Percentiles rank a stretch among this genome's conserved stretches.
Evolutionary conservation across 2,888 invertebrate genomes (phyloP).

Genomic region (Plebejus anna): DNA sequence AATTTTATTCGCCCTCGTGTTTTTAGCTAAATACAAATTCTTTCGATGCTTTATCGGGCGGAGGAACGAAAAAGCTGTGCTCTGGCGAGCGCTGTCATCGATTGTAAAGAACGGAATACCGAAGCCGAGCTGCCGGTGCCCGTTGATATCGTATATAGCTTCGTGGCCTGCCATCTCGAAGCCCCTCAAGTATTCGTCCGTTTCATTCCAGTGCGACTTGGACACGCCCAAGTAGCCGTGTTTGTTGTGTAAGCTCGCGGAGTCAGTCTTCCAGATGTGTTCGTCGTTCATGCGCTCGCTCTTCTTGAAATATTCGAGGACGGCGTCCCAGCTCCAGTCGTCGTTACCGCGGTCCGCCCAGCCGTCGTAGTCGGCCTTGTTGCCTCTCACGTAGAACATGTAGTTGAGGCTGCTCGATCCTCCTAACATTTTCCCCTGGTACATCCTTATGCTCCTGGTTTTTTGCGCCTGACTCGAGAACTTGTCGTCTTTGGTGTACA

Average conservation of each 20-base stretch:
- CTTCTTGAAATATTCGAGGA: slow-evolving; percentile 52
- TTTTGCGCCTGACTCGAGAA: slow-evolving; percentile 49
- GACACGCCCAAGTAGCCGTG: slow-evolving; percentile 48
- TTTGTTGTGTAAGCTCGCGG: slow-evolving; percentile 49
- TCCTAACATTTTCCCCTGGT: slow-evolving; percentile 83
- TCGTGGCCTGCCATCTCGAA: slow-evolving; percentile 50
- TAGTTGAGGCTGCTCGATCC: slow-evolving; percentile 83
- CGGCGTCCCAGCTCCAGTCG: slow-evolving; percentile 53
- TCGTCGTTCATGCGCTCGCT: slow-evolving; percentile 45
- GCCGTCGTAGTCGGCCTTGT: slow-evolving; percentile 80
- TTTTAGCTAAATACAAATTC: slow-evolving; percentile 53
- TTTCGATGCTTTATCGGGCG: slow-evolving; percentile 46
- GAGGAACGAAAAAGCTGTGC: slow-evolving; percentile 48
- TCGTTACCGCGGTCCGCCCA: slow-evolving; percentile 85
- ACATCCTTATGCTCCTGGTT: slow-evolving; percentile 52
- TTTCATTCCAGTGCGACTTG: slow-evolving; percentile 50
- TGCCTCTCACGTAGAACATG: slow-evolving; percentile 83
- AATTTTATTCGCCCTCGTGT: slow-evolving; percentile 49
- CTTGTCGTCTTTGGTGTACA: slow-evolving; percentile 48
- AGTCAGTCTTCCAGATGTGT: slow-evolving; percentile 43
- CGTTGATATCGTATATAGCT: slow-evolving; percentile 49
- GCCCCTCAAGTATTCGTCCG: slow-evolving; percentile 54
- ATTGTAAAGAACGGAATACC: slow-evolving; percentile 45
- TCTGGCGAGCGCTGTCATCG: slow-evolving; percentile 46
- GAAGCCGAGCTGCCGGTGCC: slow-evolving; percentile 50